These are phyloP conservation scores for Eupeodes luniger DNA, from an alignment of 2,888 invertebrate genomes.

Conservation along the genomic window DNA sequence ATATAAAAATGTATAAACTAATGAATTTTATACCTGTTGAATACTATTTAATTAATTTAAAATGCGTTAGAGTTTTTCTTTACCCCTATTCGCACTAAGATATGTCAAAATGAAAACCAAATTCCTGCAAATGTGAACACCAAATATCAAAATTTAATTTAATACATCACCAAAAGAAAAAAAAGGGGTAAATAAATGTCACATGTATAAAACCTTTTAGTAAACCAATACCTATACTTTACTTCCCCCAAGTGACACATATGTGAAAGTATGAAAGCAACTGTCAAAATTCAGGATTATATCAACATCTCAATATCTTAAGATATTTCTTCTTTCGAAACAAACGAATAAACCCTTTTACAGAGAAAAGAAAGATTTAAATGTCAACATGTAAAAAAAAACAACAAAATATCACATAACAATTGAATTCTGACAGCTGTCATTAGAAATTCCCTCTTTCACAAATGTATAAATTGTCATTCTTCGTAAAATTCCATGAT, in stretches of 20 bases:
- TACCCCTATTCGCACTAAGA: no score
- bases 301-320: not conserved
- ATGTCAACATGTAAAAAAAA: not conserved
- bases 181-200: not conserved
- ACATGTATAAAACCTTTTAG: not conserved
- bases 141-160: no score
- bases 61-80: no score
- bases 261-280: not conserved
- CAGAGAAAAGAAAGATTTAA: not conserved
- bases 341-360: not conserved
- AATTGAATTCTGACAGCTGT: constrained; percentile 35
- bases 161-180: no score
- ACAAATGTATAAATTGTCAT: constrained; percentile 1
- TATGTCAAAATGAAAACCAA: no score
- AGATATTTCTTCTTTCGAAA: not conserved
- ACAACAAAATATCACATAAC: not conserved
- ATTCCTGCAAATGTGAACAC: no score
- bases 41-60: not conserved
- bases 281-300: constrained; percentile 1
- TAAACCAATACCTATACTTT: no score
- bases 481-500: not conserved
- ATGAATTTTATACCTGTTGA: not conserved
- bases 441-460: constrained; percentile 12
- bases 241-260: not conserved
- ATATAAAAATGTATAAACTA: not conserved